Evolutionary conservation across 2,113 vertebrate species (phyloP), one percentile per base, ranked within the genome.

Genomic region (Columbina picui): DNA sequence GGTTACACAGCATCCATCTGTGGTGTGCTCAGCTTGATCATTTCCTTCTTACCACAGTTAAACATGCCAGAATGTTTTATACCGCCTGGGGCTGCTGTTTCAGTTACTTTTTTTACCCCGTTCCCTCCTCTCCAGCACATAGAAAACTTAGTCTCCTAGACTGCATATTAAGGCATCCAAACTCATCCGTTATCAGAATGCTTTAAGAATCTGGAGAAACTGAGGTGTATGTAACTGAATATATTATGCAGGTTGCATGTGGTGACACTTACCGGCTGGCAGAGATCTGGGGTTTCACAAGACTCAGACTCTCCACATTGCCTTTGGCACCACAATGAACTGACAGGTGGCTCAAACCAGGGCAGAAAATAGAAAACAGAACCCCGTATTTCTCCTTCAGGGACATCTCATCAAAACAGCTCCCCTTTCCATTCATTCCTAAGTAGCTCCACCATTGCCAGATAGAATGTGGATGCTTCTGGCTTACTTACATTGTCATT

Each of bases 271-370:
- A 5, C 23, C 63, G 43, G 14, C 27, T 55, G 57, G 6, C 12
- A 23, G 32, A 20, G 21, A 39, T 39, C 39, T 11, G 39, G 17
- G 55, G 6, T 41, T n/a, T 26, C 34, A 7, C 50, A n/a, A 29
- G 17, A 9, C 52, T 39, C 12, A 3, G 14, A 5, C 53, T 52
- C 27, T 38, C 45, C 1, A 0, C 23, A 39, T 70, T 60, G 74
- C 55, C 20, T 0, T 0, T 15, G 32, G 30, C 20, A 5, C 34
- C 2, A 0, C 1, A 6, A 6, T 8, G 36, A 30, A 30, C 32
- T 17, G 39, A 43, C 53, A 38, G 30, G 41, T 65, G 61, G 21
- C 20, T 47, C 10, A n/a, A 85, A 4, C n/a, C 4, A 43, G 18
- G 52, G 41, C 76, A 55, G n/a, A 34, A 47, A 26, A 10, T 1